Conservation (phyloP, 2,113 vertebrate species). For the Bujurquina vittata region DNA sequence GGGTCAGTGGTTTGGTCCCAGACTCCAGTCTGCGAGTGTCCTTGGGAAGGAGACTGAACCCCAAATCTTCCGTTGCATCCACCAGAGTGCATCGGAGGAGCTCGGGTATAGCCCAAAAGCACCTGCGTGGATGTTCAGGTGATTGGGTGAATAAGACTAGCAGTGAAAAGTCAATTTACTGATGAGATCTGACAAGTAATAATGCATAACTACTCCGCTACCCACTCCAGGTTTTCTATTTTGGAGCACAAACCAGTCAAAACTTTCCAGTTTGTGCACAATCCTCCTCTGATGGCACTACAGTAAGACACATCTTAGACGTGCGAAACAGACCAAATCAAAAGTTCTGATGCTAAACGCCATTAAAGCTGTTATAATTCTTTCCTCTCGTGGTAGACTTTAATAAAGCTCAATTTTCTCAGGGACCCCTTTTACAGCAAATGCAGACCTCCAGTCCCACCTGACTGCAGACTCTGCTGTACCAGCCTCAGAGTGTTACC, state of each 20-base stretch:
- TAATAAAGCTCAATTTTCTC: conserved; percentile 1
- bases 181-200: too few species aligned
- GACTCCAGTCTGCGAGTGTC: too few species aligned
- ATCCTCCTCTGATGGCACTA: background rate
- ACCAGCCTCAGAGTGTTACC: conserved; percentile 42
- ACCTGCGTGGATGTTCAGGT: too few species aligned
- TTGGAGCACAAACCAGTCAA: background rate
- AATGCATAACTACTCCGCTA: too few species aligned
- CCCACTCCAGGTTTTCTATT: background rate
- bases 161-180: too few species aligned
- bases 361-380: background rate
- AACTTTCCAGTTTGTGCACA: background rate
- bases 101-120: too few species aligned
- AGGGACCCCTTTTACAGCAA: background rate
- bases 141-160: too few species aligned
- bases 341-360: fast-evolving
- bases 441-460: background rate
- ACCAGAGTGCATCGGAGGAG: too few species aligned
- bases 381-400: background rate
- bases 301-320: background rate
- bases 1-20: too few species aligned
- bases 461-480: conserved; percentile 27
- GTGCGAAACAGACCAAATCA: background rate
- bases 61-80: too few species aligned
- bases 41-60: too few species aligned